phyloP scores from a whole-genome alignment of 2,113 vertebrate species.

The Cebus imitator region DNA sequence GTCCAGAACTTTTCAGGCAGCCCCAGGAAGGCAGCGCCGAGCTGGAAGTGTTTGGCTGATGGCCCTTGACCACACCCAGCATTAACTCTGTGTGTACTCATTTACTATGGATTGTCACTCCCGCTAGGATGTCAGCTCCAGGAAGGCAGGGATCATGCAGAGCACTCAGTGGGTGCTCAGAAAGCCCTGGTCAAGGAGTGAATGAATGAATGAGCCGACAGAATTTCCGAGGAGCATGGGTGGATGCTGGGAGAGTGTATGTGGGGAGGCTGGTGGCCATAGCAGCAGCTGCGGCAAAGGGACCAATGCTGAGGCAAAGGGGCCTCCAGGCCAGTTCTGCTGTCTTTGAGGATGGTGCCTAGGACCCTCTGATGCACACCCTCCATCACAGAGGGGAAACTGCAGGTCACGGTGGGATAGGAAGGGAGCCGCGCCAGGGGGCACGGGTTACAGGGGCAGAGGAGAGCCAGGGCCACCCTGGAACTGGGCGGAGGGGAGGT shows the following conservation, averaged over 20 bases:
- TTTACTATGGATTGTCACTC: not conserved
- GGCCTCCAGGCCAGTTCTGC: too few relatives aligned
- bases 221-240: not conserved
- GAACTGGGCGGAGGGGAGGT: not conserved
- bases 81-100: accelerated
- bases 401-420: not conserved
- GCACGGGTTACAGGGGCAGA: not conserved
- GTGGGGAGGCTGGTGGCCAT: accelerated
- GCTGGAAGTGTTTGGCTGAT: not conserved
- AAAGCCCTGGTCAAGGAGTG: not conserved
- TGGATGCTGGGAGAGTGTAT: too few relatives aligned
- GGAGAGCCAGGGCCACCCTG: not conserved
- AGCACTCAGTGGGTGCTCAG: not conserved
- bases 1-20: not conserved
- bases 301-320: not conserved
- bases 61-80: accelerated
- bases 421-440: not conserved
- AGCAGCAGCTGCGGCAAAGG: not conserved
- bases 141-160: not conserved
- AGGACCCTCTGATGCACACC: not conserved
- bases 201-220: not conserved
- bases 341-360: not conserved
- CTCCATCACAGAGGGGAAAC: not conserved
- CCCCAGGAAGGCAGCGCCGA: not conserved
- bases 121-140: not conserved